Evolutionary conservation across 37 sponge, comb jelly and placozoan genomes (phyloP).

Genomic region (Mnemiopsis leidyi): DNA sequence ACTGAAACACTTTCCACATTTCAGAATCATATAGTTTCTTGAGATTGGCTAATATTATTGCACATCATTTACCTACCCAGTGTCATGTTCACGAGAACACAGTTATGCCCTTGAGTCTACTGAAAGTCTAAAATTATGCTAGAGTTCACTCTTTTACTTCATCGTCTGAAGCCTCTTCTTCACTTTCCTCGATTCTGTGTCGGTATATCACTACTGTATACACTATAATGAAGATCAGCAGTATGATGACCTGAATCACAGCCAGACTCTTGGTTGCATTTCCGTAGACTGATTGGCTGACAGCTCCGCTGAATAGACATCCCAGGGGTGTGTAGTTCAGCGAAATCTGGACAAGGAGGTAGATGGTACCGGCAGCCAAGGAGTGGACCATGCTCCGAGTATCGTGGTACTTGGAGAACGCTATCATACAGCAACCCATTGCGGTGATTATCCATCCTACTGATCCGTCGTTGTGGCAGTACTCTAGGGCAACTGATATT

Average conservation of each 20-base stretch:
- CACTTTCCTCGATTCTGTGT: background rate
- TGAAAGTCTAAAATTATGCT: background rate
- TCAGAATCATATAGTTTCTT: too few relatives aligned
- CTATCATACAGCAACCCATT: background rate
- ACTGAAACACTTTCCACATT: too few relatives aligned
- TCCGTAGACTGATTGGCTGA: background rate
- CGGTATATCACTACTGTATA: background rate
- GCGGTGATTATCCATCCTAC: background rate
- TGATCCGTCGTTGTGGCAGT: constrained; percentile 19
- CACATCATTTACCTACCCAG: too few relatives aligned
- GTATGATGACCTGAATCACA: background rate
- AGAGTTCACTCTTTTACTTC: background rate
- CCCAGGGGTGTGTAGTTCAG: constrained; percentile 8
- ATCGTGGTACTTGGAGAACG: background rate
- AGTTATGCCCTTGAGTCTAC: too few relatives aligned
- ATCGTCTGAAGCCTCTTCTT: background rate
- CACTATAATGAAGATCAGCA: background rate
- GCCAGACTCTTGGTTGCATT: background rate
- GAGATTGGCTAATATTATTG: too few relatives aligned
- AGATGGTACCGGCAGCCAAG: background rate
- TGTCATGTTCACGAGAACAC: too few relatives aligned
- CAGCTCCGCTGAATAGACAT: background rate
- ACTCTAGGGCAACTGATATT: background rate
- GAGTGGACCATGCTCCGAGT: background rate
- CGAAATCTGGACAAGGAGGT: background rate